Evolutionary conservation across 2,113 vertebrate genomes (phyloP).

Genomic region (Scortum barcoo): DNA sequence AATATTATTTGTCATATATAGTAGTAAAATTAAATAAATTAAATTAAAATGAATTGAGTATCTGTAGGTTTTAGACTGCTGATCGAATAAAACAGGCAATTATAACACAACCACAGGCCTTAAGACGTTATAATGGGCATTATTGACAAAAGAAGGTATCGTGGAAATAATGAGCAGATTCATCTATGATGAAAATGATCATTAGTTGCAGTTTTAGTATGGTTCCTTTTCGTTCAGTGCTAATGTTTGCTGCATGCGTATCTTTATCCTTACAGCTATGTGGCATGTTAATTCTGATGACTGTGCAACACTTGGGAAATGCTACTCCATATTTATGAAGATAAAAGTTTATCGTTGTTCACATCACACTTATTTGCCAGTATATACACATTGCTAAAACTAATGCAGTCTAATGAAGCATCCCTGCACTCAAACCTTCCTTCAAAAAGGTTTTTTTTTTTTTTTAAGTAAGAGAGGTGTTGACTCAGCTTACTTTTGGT

Average conservation of each 20-base stretch:
- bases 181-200: not conserved
- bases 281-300: not conserved
- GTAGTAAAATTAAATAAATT: too few relatives aligned
- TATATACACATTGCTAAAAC: constrained; percentile 11
- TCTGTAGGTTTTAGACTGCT: not conserved
- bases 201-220: not conserved
- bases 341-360: constrained; percentile 12
- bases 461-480: not conserved
- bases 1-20: not conserved
- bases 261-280: not conserved
- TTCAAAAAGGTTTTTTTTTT: not conserved
- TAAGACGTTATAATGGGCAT: not conserved
- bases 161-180: not conserved
- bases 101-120: too few relatives aligned
- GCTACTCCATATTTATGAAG: not conserved
- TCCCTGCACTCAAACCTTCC: not conserved
- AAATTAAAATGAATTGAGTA: too few relatives aligned
- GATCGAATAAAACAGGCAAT: not conserved
- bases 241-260: not conserved
- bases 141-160: not conserved
- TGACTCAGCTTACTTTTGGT: not conserved
- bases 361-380: constrained; percentile 10
- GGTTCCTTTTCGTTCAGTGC: not conserved
- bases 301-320: not conserved
- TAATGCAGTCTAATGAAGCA: not conserved